Base-by-base conservation (phyloP, 2,797 vertebrate species). In the Centroberyx gerrardi region DNA sequence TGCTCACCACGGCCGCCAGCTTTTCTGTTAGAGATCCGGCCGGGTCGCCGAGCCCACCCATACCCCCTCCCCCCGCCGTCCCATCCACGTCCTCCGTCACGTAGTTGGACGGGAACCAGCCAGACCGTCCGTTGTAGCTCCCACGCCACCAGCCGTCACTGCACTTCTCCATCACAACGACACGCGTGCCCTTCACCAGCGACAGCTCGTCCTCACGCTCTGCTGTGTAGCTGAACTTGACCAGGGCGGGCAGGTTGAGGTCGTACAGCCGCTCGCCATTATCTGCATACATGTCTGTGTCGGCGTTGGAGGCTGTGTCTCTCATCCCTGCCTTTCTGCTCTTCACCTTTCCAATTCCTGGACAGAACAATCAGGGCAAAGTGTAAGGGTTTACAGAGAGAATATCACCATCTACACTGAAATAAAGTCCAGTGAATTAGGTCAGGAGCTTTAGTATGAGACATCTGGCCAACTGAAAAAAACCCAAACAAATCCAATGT, bases 101-200 rank as follows among this genome's bases (percentile, higher is more conserved):
- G 28, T 98, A 97, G 88, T 98, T 98, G 77, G 97, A 98, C 17
- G 97, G 97, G 59, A 98, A 98, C 97, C 97, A 98, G 80, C 97
- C 97, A 4, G 96, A 94, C 9, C 93, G 95, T 62, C 96, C 96
- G 27, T 74, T 95, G 91, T 96, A 97, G 93, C 96, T 96, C 61
- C 97, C 97, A 8, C 97, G 94, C 97, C 97, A 98, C 97, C 97
- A 98, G 70, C 97, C 97, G 58, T 98, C 97, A 18, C 96, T 98
- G 93, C 97, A 98, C 88, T 97, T 98, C 89, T 98, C 97, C 97
- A 97, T 97, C 90, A 98, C 97, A 67, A 96, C 95, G 74, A 98
- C 97, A 61, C 95, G 95, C 0, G 96, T 97, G 72, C 96, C 96
- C 84, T 98, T 98, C 61, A 96, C 96, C 89, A 98, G 90, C 0